These are phyloP conservation scores for Drosophila melanosoma DNA, from an alignment of 2,888 invertebrate genomes.

Conservation along the genomic window DNA sequence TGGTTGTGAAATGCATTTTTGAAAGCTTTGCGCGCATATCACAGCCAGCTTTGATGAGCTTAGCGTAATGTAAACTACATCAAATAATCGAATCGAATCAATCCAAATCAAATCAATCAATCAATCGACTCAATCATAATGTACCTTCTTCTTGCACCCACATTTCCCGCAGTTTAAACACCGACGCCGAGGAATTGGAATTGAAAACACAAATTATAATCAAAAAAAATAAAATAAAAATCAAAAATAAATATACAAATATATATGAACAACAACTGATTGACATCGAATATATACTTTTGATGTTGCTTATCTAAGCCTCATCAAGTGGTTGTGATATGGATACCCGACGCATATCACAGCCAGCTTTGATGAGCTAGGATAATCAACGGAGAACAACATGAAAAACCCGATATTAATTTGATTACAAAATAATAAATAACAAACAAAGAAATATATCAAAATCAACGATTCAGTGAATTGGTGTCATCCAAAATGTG, in stretches of 20 bases:
- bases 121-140: slow-evolving; percentile 43
- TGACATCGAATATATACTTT: slow-evolving; percentile 46
- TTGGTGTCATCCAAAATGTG: slow-evolving; percentile 31
- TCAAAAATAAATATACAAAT: neutral
- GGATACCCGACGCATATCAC: slow-evolving; percentile 92
- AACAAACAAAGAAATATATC: slow-evolving; percentile 13
- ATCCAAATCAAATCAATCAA: slow-evolving; percentile 28
- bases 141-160: slow-evolving; percentile 15
- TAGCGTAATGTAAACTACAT: slow-evolving; percentile 83
- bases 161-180: slow-evolving; percentile 11
- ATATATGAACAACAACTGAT: slow-evolving; percentile 3
- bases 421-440: neutral
- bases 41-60: slow-evolving; percentile 99
- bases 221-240: neutral
- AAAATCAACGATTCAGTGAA: slow-evolving; percentile 23
- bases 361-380: slow-evolving; percentile 99
- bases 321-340: slow-evolving; percentile 96
- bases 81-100: slow-evolving; percentile 47
- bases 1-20: slow-evolving; percentile 91
- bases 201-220: neutral
- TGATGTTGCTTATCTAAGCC: slow-evolving; percentile 86
- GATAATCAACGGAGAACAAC: slow-evolving; percentile 85
- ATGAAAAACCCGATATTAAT: slow-evolving; percentile 19
- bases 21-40: slow-evolving; percentile 89
- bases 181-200: slow-evolving; percentile 17